Percentiles rank a stretch among this genome's conserved stretches.
Evolutionary conservation across 2,888 invertebrate genomes (phyloP).

Genomic region (Cheilosia vulpina): DNA sequence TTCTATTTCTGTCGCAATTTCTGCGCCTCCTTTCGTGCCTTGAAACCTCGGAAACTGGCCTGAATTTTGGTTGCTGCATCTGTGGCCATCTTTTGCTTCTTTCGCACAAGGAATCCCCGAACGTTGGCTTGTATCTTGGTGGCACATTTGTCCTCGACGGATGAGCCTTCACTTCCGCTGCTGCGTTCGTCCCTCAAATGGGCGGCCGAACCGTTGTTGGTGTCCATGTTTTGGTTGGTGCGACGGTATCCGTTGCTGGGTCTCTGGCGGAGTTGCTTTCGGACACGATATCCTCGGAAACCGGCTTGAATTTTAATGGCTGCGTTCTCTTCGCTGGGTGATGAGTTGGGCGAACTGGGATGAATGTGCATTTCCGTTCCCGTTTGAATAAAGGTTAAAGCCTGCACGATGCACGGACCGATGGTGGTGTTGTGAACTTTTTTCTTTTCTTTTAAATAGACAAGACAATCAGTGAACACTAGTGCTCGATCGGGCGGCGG

Average conservation of each 20-base stretch:
- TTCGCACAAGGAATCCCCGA: constrained; percentile 82
- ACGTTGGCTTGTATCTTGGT: constrained; percentile 83
- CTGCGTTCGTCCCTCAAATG: constrained; percentile 69
- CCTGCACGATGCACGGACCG: constrained; percentile 52
- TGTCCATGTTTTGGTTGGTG: constrained; percentile 59
- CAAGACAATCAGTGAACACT: constrained; percentile 6
- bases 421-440: constrained; percentile 31
- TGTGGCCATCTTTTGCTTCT: constrained; percentile 81
- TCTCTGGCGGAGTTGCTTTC: constrained; percentile 83
- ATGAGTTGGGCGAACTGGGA: constrained; percentile 83
- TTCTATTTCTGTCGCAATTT: constrained; percentile 80
- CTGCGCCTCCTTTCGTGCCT: constrained; percentile 81
- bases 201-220: constrained; percentile 46
- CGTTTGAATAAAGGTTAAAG: constrained; percentile 54
- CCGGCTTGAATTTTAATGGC: constrained; percentile 86
- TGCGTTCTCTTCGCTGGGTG: constrained; percentile 82
- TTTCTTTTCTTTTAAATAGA: background rate
- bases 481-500: background rate
- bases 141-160: constrained; percentile 81
- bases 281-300: constrained; percentile 85
- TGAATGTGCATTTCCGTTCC: constrained; percentile 83
- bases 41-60: constrained; percentile 84
- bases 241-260: constrained; percentile 55
- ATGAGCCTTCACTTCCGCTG: constrained; percentile 71
- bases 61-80: constrained; percentile 84